phyloP scores from a whole-genome alignment of 2,888 invertebrate species.

The Caenorhabditis sinica region DNA sequence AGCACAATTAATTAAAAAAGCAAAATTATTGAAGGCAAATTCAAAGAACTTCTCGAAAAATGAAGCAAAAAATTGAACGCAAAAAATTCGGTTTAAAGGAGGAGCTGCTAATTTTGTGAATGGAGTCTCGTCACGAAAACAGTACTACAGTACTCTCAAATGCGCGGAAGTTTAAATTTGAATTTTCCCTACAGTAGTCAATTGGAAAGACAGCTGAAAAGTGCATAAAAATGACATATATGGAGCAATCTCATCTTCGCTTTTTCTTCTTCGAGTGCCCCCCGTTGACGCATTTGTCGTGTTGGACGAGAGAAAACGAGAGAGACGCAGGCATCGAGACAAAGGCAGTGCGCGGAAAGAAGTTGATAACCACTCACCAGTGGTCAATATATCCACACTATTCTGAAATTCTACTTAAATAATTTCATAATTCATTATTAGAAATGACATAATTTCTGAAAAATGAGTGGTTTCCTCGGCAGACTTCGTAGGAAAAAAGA shows the following conservation, averaged over 20 bases:
- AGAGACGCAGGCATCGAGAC: slow-evolving; percentile 50
- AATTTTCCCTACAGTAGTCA: background rate
- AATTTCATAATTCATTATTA: background rate
- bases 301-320: slow-evolving; percentile 3
- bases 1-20: background rate
- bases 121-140: background rate
- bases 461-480: slow-evolving; percentile 63
- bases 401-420: background rate
- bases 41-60: background rate
- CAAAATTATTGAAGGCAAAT: background rate
- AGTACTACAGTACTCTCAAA: background rate
- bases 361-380: slow-evolving; percentile 49
- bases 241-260: background rate
- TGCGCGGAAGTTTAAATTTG: background rate
- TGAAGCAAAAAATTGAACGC: background rate
- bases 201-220: background rate
- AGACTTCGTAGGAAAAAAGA: slow-evolving; percentile 62
- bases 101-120: background rate
- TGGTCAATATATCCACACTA: slow-evolving; percentile 6
- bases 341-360: slow-evolving; percentile 47
- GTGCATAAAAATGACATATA: slow-evolving; percentile 1
- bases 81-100: background rate
- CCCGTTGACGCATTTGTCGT: slow-evolving; percentile 60
- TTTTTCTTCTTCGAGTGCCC: slow-evolving; percentile 19
- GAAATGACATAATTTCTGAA: slow-evolving; percentile 15